Evolutionary conservation across 2,888 invertebrate genomes (phyloP), one percentile per base, ranked within the genome.

Genomic region (Lasioglossum zephyrum): DNA sequence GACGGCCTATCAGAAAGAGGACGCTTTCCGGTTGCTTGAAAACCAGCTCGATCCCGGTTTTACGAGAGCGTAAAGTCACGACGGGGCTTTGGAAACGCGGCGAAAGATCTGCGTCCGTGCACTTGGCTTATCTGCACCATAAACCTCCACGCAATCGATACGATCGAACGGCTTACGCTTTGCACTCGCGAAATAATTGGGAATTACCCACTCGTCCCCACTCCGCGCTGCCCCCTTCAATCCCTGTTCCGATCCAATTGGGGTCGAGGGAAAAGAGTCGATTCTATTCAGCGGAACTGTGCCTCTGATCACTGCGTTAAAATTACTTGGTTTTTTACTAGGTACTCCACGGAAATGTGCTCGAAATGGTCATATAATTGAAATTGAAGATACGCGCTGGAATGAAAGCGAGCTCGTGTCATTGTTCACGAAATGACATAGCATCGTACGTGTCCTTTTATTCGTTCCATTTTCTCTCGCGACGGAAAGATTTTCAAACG

Each of bases 1-100:
- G 3, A n/a, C 53, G 1, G 9, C 57, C 57, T 11, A 57, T 57
- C 3, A 2, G 57, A n/a, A 57, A n/a, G 9, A 57, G n/a, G 57
- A 11, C 57, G 57, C 8, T 63, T 31, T 63, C 8, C 8, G 31
- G 31, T 2, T 31, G 63, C 31, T 63, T 63, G 63, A 31, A 63
- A 63, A 31, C 63, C 63, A 31, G 16, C 63, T 18, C 31, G 31
- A 63, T 36, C 31, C 18, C 18, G 79, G 80, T 87, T 91, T 91
- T 89, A 91, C 88, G 91, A 90, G 76, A 81, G 79, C 84, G 85
- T 87, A 90, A 91, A 91, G 88, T 90, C 87, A 89, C 83, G 85
- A 73, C 77, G 75, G 80, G 63, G 57, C 57, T 84, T 72, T 75
- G 82, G 85, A 76, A 81, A 84, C 75, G 82, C 72, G 85, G 76